Evolutionary conservation across 2,113 vertebrate genomes (phyloP).

Genomic region (Ondatra zibethicus): DNA sequence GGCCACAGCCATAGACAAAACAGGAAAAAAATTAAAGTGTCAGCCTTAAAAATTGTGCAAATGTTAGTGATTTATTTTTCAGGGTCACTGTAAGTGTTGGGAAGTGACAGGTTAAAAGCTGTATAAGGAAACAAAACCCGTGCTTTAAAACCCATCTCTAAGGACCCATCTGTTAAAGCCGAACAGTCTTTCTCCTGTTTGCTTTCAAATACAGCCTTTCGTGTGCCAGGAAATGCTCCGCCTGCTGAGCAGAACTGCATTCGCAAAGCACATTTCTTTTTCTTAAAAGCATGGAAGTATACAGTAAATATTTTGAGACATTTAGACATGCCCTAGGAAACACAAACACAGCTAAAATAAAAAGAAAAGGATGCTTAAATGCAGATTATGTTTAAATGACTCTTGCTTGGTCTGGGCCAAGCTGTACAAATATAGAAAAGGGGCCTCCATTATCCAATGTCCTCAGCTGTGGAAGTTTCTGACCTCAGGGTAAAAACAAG

Average conservation of each 20-base stretch:
- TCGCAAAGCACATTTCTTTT: conserved; percentile 30
- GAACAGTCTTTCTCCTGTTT: conserved; percentile 52
- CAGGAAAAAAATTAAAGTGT: conserved; percentile 74
- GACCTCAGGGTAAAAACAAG: conserved; percentile 64
- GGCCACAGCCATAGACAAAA: conserved; percentile 68
- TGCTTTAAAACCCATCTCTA: conserved; percentile 59
- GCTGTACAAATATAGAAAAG: conserved; percentile 44
- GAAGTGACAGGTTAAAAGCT: conserved; percentile 50
- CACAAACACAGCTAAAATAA: neutral
- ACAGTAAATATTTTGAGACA: conserved; percentile 29
- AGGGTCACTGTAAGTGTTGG: conserved; percentile 56
- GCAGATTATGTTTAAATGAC: neutral
- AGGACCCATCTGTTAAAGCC: conserved; percentile 66
- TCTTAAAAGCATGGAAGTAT: conserved; percentile 58
- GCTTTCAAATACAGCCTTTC: conserved; percentile 60
- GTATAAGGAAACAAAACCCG: conserved; percentile 61
- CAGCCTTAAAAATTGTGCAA: conserved; percentile 63
- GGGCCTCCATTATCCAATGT: conserved; percentile 50
- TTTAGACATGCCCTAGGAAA: conserved; percentile 48
- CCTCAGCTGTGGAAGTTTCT: conserved; percentile 59
- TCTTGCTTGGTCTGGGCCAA: neutral
- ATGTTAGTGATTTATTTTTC: conserved; percentile 73
- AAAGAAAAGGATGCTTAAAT: conserved; percentile 40
- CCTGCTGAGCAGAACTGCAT: conserved; percentile 56
- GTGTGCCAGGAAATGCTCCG: conserved; percentile 48